Evolutionary conservation across 1,140 invertebrate species (phyloP).

Genomic region (Nephotettix cincticeps): DNA sequence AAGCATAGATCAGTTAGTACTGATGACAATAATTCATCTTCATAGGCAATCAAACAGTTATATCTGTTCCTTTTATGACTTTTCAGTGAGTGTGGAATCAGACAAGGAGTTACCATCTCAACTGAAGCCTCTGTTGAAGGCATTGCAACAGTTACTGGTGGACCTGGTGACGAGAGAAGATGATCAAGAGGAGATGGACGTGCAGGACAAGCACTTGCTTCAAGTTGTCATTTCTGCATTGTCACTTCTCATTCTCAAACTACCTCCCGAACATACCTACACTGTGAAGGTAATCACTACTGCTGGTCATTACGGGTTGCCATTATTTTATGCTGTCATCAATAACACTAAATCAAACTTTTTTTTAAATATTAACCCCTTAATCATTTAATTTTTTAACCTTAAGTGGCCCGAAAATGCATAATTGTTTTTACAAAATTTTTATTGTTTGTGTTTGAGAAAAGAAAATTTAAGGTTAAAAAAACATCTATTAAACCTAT

Average conservation of each 20-base stretch:
- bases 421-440: too few species aligned
- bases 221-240: slow-evolving; percentile 27
- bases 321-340: too few species aligned
- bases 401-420: too few species aligned
- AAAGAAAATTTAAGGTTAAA: too few species aligned
- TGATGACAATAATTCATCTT: background rate
- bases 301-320: too few species aligned
- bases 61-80: background rate
- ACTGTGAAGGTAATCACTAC: slow-evolving; percentile 20
- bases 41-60: background rate
- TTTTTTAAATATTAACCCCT: too few species aligned
- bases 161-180: slow-evolving; percentile 30
- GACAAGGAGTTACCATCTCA: background rate
- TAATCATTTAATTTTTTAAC: too few species aligned
- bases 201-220: slow-evolving; percentile 28
- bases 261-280: slow-evolving; percentile 26
- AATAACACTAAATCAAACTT: too few species aligned
- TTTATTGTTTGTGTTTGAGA: too few species aligned
- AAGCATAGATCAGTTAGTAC: too few species aligned
- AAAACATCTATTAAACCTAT: too few species aligned
- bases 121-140: slow-evolving; percentile 19
- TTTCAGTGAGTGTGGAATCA: background rate
- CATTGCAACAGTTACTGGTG: background rate
- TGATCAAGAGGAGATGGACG: slow-evolving; percentile 26
- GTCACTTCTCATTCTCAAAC: slow-evolving; percentile 22